Base-by-base conservation (phyloP, 2,113 vertebrate genomes). In the Nyctereutes procyonoides region DNA sequence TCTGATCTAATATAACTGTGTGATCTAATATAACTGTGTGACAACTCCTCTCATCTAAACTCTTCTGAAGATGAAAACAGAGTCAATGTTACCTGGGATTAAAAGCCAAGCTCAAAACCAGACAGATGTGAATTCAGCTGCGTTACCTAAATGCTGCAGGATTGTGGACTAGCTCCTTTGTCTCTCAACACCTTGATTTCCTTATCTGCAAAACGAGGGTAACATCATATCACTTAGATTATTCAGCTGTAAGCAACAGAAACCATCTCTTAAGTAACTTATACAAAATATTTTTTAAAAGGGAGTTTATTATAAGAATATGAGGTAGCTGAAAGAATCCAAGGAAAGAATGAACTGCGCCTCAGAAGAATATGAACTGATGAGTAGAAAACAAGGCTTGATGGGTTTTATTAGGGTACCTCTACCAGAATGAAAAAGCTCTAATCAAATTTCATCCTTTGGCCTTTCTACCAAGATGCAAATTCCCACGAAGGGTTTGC, bases 21-120 rank as follows among this genome's bases (percentile, higher is more conserved):
- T 58, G n/a, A 58, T n/a, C 30, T 87, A 71, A 69, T 56, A 63
- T 24, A 53, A 43, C 30, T 82, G 16, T 51, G 19, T 58, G n/a
- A 58, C 38, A n/a, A n/a, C 30, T 22, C 13, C 56, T 93, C 20
- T 79, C 9, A 76, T n/a, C 32, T 51, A 65, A 94, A 65, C 22
- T 60, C 55, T 79, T 86, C 79, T 69, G 63, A 92, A 92, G 71
- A 26, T 35, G 73, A 87, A 95, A 96, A 73, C 10, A 56, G 62
- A 92, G 43, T 56, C n/a, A 51, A 2, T 19, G 53, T 38, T 93
- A 38, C 16, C 16, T 8, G 15, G 58, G 51, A 65, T 93, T 77
- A 74, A 91, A 93, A 87, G 3, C 73, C 55, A 24, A 87, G 16
- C 12, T 87, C 69, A 24, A 73, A 62, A 65, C 63, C 58, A 82